phyloP scores from a whole-genome alignment of 2,113 vertebrate genomes.

The Amphilophus citrinellus region DNA sequence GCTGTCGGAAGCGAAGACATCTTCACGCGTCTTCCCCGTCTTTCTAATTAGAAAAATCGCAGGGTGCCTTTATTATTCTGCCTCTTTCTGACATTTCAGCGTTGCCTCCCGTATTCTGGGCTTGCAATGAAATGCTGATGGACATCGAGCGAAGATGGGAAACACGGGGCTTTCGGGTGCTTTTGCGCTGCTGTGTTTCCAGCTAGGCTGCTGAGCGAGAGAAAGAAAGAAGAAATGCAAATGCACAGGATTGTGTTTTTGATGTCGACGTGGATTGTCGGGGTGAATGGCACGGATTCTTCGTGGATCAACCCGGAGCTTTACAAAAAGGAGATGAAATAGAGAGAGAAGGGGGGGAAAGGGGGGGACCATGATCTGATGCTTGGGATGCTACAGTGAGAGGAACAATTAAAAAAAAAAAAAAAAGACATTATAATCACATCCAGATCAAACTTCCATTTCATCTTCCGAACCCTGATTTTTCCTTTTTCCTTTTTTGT shows the following conservation, averaged over 20 bases:
- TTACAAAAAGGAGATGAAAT: conserved; percentile 54
- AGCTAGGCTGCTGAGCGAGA: conserved; percentile 15
- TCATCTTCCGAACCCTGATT: conserved; percentile 1
- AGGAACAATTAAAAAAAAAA: conserved; percentile 53
- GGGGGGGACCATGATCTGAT: conserved; percentile 66
- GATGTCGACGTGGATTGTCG: conserved; percentile 58
- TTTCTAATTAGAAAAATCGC: conserved; percentile 23
- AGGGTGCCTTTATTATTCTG: conserved; percentile 27
- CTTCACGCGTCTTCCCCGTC: conserved; percentile 22
- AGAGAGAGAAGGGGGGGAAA: background rate
- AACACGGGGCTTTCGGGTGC: conserved; percentile 44
- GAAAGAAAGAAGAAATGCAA: conserved; percentile 51
- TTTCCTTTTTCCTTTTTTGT: background rate
- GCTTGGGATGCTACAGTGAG: conserved; percentile 62
- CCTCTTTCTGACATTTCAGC: conserved; percentile 17
- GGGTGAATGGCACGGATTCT: conserved; percentile 59
- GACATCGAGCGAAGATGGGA: conserved; percentile 63
- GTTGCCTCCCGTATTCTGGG: background rate
- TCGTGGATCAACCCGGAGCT: conserved; percentile 53
- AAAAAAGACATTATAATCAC: conserved; percentile 37
- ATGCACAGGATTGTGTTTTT: conserved; percentile 63
- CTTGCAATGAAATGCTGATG: conserved; percentile 60
- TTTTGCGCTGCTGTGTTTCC: conserved; percentile 39
- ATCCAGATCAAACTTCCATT: conserved; percentile 31
- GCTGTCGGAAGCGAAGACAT: conserved; percentile 55